phyloP scores from a whole-genome alignment of 2,888 invertebrate genomes.

The Chalcosyrphus nemorum region DNA sequence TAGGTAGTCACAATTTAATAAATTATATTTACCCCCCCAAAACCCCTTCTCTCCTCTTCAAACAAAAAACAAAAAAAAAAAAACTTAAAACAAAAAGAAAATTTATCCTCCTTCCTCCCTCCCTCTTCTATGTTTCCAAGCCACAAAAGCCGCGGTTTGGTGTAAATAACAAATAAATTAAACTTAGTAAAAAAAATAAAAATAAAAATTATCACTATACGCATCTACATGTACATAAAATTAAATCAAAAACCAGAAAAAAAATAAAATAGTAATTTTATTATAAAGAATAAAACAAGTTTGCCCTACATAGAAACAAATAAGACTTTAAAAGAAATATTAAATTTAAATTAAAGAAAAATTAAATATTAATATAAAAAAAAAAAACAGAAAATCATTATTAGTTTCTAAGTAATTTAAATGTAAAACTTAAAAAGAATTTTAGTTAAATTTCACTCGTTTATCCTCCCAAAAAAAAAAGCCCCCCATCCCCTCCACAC shows the following conservation, averaged over 20 bases:
- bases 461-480: conserved; percentile 29
- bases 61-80: conserved; percentile 1
- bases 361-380: conserved; percentile 9
- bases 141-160: conserved; percentile 39
- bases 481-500: no score
- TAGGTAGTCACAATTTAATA: conserved; percentile 74
- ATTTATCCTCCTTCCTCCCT: conserved; percentile 14
- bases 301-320: conserved; percentile 80
- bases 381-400: conserved; percentile 37
- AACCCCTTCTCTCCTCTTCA: conserved; percentile 28
- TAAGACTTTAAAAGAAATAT: conserved; percentile 77
- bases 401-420: conserved; percentile 66
- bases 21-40: conserved; percentile 69
- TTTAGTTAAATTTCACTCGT: conserved; percentile 68
- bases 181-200: conserved; percentile 54
- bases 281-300: conserved; percentile 73
- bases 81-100: conserved; percentile 5
- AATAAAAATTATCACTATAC: conserved; percentile 64
- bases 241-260: conserved; percentile 25
- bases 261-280: conserved; percentile 52
- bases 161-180: conserved; percentile 58
- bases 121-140: conserved; percentile 14
- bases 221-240: conserved; percentile 73
- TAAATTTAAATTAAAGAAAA: conserved; percentile 49
- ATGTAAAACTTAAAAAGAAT: conserved; percentile 54